These are phyloP conservation scores for Drosophila affinis DNA, from an alignment of 2,888 invertebrate species.

Conservation along the genomic window DNA sequence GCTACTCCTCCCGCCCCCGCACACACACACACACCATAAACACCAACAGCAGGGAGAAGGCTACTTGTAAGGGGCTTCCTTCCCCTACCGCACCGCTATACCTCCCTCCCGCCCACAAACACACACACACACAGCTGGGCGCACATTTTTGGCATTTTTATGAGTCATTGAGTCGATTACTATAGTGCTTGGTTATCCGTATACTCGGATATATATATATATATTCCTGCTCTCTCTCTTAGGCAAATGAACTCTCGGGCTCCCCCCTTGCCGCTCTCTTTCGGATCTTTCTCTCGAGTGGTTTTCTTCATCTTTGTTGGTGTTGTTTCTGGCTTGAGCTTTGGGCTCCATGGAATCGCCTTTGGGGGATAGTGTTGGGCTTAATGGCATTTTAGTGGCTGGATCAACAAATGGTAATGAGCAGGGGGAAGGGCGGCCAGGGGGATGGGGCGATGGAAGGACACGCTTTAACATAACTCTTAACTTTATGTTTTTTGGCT, in stretches of 20 bases:
- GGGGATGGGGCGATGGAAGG: not conserved
- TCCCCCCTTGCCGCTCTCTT: not conserved
- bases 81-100: not conserved
- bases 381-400: constrained; percentile 36
- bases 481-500: not conserved
- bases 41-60: constrained; percentile 43
- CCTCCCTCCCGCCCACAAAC: constrained; percentile 41
- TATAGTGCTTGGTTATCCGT: constrained; percentile 55
- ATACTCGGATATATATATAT: constrained; percentile 41
- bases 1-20: constrained; percentile 30
- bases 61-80: not conserved
- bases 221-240: constrained; percentile 38
- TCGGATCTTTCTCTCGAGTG: constrained; percentile 14
- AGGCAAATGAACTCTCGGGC: constrained; percentile 45
- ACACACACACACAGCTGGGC: constrained; percentile 55
- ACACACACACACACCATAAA: constrained; percentile 25
- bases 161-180: constrained; percentile 79
- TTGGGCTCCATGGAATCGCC: constrained; percentile 42
- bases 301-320: not conserved
- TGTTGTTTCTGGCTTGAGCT: constrained; percentile 14
- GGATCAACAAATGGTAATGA: constrained; percentile 59
- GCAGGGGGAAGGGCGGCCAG: not conserved
- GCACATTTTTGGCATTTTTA: constrained; percentile 78
- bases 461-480: not conserved
- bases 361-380: constrained; percentile 32